Evolutionary conservation across 2,113 vertebrate species (phyloP).

Genomic region (Scortum barcoo): DNA sequence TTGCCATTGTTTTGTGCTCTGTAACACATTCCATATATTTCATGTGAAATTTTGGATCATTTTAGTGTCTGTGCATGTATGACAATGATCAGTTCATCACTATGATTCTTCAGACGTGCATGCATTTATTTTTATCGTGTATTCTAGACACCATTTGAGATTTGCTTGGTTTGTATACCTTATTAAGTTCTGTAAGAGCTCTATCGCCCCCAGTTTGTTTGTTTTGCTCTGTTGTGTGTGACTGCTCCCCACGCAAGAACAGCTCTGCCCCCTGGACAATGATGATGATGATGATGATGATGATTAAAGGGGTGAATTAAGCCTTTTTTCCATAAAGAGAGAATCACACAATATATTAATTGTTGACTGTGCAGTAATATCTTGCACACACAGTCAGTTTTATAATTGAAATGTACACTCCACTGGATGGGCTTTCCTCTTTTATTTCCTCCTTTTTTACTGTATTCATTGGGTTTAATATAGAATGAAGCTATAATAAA

Average conservation of each 20-base stretch:
- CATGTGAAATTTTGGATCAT: neutral
- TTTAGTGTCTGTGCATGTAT: slow-evolving; percentile 24
- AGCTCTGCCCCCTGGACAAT: slow-evolving; percentile 3
- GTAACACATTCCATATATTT: neutral
- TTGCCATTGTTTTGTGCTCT: slow-evolving; percentile 19
- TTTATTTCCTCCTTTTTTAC: slow-evolving; percentile 4
- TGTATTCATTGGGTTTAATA: neutral
- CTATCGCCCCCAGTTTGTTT: slow-evolving; percentile 26
- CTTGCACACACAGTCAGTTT: neutral
- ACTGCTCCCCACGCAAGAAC: slow-evolving; percentile 35
- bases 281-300: slow-evolving; percentile 26
- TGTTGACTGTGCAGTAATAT: slow-evolving; percentile 5
- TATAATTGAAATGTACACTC: neutral
- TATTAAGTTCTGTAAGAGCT: slow-evolving; percentile 24
- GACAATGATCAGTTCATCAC: slow-evolving; percentile 4
- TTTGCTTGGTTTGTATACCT: slow-evolving; percentile 13
- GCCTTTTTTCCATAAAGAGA: slow-evolving; percentile 4
- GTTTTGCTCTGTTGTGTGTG: slow-evolving; percentile 41
- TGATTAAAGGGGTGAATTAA: slow-evolving; percentile 10
- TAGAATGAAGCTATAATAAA: neutral
- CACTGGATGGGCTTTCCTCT: neutral
- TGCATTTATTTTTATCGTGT: slow-evolving; percentile 50
- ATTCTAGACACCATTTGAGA: slow-evolving; percentile 4
- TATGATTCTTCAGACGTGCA: slow-evolving; percentile 20
- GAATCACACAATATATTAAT: neutral